Evolutionary conservation across 2,797 vertebrate genomes (phyloP).

Genomic region (Rhynchotus rufescens): DNA sequence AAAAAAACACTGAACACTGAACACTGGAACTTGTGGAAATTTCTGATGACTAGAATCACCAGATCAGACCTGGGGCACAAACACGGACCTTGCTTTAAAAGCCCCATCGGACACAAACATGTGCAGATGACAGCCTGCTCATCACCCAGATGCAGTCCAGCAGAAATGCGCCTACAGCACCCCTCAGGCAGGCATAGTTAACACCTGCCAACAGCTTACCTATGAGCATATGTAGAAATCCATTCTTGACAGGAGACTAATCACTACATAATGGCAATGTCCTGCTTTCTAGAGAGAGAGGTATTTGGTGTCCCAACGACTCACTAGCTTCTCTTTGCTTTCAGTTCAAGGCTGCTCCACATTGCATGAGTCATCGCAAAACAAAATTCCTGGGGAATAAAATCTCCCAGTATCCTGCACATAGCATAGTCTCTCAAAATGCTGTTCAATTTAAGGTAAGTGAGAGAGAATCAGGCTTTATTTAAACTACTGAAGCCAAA

Average conservation of each 20-base stretch:
- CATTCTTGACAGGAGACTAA: not conserved
- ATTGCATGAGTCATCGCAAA: not conserved
- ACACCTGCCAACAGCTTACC: not conserved
- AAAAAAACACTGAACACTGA: not conserved
- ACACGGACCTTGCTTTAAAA: not conserved
- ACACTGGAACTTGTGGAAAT: not conserved
- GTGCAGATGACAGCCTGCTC: not conserved
- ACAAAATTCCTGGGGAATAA: not conserved
- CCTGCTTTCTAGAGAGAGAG: not conserved
- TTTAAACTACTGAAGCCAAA: not conserved
- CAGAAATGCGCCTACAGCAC: not conserved
- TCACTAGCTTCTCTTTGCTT: accelerated
- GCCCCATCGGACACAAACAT: not conserved
- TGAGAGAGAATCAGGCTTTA: not conserved
- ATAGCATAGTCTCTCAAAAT: not conserved
- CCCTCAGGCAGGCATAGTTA: not conserved
- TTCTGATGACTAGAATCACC: not conserved
- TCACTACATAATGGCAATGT: accelerated
- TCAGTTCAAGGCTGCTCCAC: not conserved
- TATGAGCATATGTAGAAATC: not conserved
- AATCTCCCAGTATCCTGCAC: not conserved
- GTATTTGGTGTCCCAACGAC: not conserved
- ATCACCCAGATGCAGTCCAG: not conserved
- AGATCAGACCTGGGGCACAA: not conserved
- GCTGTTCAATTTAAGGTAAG: not conserved